These are phyloP conservation scores for Clarias macrocephalus DNA, from an alignment of 2,113 vertebrate species.

Conservation along the genomic window DNA sequence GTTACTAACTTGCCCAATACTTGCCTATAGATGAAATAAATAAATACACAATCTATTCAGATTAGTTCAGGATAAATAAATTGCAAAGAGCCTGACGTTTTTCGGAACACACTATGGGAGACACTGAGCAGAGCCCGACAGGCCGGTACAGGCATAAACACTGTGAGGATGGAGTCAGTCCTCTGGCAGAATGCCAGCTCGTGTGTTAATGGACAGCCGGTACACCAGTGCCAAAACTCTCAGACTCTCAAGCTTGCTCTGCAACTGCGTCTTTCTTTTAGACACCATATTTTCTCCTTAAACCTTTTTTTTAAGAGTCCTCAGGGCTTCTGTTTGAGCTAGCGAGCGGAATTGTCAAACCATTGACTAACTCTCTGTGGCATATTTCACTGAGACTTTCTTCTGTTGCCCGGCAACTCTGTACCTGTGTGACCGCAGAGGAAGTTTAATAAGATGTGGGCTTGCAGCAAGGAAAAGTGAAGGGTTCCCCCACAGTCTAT, in stretches of 20 bases:
- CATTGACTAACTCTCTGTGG: slow-evolving; percentile 23
- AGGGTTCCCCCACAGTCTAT: slow-evolving; percentile 44
- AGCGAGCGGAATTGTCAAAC: neutral
- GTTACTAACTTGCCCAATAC: neutral
- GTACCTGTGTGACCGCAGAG: slow-evolving; percentile 27
- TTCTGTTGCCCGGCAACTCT: slow-evolving; percentile 40
- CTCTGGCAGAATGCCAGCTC: slow-evolving; percentile 6
- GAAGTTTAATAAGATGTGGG: slow-evolving; percentile 23
- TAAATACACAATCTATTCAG: neutral
- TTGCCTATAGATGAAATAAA: neutral
- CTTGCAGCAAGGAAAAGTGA: slow-evolving; percentile 32
- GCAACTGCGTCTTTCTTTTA: neutral
- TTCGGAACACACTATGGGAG: neutral
- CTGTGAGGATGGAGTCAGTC: neutral
- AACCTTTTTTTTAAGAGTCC: slow-evolving; percentile 18
- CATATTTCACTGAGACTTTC: slow-evolving; percentile 26
- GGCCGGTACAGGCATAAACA: neutral
- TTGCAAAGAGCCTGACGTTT: neutral
- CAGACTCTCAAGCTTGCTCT: slow-evolving; percentile 2
- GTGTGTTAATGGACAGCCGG: slow-evolving; percentile 18
- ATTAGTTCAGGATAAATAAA: neutral
- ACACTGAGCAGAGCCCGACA: neutral
- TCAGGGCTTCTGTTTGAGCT: neutral
- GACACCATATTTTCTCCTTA: neutral
- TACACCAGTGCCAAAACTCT: neutral